These are phyloP conservation scores for Alauda arvensis DNA, from an alignment of 2,797 vertebrate species.

Conservation along the genomic window DNA sequence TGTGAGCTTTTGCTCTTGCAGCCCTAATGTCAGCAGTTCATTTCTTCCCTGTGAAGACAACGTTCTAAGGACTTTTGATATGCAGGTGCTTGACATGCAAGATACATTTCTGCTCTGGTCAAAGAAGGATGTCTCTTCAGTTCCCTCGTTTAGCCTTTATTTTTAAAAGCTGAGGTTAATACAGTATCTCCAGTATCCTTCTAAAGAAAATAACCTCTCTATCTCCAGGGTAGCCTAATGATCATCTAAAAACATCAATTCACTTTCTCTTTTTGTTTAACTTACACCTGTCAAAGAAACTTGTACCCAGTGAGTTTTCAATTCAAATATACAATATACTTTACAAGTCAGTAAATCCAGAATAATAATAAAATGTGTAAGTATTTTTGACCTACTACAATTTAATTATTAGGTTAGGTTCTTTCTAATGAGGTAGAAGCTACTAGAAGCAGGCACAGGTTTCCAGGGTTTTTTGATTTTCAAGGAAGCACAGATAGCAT, in stretches of 20 bases:
- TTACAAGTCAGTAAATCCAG: neutral
- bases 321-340: neutral
- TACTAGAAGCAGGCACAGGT: neutral
- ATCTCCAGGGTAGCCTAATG: neutral
- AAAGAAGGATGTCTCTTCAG: neutral
- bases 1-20: neutral
- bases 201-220: neutral
- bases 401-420: neutral
- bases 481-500: neutral
- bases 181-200: neutral
- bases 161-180: neutral
- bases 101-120: neutral
- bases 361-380: neutral
- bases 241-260: neutral
- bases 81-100: constrained; percentile 4
- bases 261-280: neutral
- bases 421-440: neutral
- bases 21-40: constrained; percentile 2
- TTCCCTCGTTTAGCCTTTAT: neutral
- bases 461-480: neutral
- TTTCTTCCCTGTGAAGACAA: constrained; percentile 6
- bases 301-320: neutral
- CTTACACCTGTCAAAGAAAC: neutral
- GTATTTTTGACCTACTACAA: neutral
- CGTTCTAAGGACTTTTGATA: neutral